These are phyloP conservation scores for Basileuterus tristriatus DNA, from an alignment of 2,797 vertebrate species.

Conservation along the genomic window DNA sequence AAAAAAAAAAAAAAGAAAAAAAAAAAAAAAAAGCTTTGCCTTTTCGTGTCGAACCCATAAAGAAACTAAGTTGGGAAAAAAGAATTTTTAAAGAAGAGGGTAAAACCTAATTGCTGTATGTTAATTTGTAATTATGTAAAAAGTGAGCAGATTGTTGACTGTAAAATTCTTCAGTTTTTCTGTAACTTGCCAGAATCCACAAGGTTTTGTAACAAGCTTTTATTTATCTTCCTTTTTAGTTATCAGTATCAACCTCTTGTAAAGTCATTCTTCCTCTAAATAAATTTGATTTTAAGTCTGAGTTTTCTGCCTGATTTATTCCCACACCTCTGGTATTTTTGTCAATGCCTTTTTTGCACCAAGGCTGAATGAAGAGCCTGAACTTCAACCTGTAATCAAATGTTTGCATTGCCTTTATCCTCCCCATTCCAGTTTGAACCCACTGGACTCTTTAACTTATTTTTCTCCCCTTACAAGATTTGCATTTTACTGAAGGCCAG, in stretches of 20 bases:
- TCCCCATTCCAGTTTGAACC: background rate
- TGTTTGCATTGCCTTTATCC: background rate
- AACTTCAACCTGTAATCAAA: background rate
- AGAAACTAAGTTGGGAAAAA: background rate
- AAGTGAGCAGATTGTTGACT: slow-evolving; percentile 79
- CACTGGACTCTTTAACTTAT: background rate
- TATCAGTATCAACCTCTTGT: slow-evolving; percentile 78
- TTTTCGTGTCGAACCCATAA: slow-evolving; percentile 66
- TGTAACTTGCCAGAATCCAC: slow-evolving; percentile 77
- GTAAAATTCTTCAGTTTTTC: slow-evolving; percentile 84
- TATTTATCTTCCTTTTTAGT: slow-evolving; percentile 92
- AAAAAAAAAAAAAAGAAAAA: background rate
- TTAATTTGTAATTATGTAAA: slow-evolving; percentile 85
- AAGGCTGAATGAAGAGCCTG: background rate
- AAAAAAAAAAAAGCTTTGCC: slow-evolving; percentile 48
- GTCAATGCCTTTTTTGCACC: background rate
- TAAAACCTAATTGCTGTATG: slow-evolving; percentile 75
- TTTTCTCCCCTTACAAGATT: background rate
- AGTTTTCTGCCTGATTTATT: background rate
- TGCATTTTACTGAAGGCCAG: background rate
- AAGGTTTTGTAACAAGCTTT: slow-evolving; percentile 88
- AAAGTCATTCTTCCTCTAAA: slow-evolving; percentile 82
- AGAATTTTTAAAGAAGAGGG: slow-evolving; percentile 63
- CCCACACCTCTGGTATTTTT: background rate
- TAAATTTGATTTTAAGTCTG: slow-evolving; percentile 80